A percentile compares a stretch with the other conserved stretches of the same genome.
Evolutionary conservation across 2,113 vertebrate genomes (phyloP).

Genomic region (Phrynosoma platyrhinos): DNA sequence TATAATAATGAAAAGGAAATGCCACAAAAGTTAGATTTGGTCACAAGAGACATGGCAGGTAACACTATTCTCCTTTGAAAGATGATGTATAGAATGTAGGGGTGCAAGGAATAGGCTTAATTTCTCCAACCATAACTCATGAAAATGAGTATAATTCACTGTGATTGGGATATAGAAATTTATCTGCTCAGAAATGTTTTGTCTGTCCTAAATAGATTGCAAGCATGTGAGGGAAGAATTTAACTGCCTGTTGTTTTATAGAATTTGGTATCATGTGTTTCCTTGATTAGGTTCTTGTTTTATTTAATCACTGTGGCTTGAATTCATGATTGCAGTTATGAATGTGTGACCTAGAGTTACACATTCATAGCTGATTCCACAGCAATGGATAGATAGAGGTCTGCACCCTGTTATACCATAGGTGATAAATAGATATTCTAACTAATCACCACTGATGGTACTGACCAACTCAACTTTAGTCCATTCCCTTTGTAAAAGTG

Average conservation of each 20-base stretch:
- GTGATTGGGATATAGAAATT: background rate
- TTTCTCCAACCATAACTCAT: background rate
- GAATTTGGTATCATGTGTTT: background rate
- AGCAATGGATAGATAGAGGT: too few species aligned
- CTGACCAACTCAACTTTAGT: too few species aligned
- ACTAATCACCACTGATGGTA: too few species aligned
- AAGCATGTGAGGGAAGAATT: background rate
- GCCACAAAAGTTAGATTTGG: constrained; percentile 84
- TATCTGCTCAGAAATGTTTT: background rate
- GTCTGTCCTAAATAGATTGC: background rate
- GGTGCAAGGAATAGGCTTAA: background rate
- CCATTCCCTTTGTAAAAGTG: too few species aligned
- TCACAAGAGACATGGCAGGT: constrained; percentile 87
- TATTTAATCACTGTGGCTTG: too few species aligned
- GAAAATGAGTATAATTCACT: background rate
- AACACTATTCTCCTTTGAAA: constrained; percentile 35
- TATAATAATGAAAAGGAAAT: constrained; percentile 86
- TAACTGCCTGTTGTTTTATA: background rate
- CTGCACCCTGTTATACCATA: too few species aligned
- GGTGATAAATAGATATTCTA: too few species aligned
- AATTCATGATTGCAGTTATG: too few species aligned
- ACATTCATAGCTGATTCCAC: too few species aligned
- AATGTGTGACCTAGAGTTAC: too few species aligned
- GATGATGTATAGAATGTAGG: background rate
- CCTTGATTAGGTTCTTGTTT: background rate